Evolutionary conservation across 2,888 invertebrate species (phyloP), one percentile per base, ranked within the genome.

Genomic region (Linnaemya vulpina): DNA sequence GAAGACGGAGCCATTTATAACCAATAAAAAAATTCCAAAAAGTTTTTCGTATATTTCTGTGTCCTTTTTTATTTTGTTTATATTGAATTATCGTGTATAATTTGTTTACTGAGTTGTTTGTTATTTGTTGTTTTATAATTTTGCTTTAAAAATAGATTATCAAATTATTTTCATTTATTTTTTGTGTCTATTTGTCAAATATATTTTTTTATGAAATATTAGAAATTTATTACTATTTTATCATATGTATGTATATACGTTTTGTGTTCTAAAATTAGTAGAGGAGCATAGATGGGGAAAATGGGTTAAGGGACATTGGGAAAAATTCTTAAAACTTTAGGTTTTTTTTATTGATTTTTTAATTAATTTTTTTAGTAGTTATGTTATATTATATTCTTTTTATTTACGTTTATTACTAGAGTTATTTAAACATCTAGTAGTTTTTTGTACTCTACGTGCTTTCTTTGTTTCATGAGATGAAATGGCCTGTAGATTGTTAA

Each of bases 401-500:
- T 91, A 91, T 90, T 91, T 92, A 89, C 92, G 92, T 90, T 92
- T 92, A 90, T 89, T 90, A 89, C 91, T 89, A 83, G 85, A 85
- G 78, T 78, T 75, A 90, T 89, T 91, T 87, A 90, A 89, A 90
- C 91, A 92, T 89, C 92, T 90, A 89, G 90, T 91, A 89, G 90
- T 90, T 89, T 92, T 92, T 92, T 92, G 92, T 92, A 92, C 92
- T 92, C 92, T 92, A 90, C 92, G 92, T 92, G 92, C 91, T 90
- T 92, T 92, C 88, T 92, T 92, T 87, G 91, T 90, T 87, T 92
- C 90, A 79, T 88, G 89, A 89, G 88, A 90, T 88, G 86, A 89
- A 89, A 88, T 88, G 87, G 84, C 86, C 77, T 85, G 74, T 85
- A 87, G 68, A 71, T 77, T 86, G 55, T 67, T 82, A 65, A 87